phyloP scores from a whole-genome alignment of 2,888 invertebrate species.

The Leucozona laternaria region DNA sequence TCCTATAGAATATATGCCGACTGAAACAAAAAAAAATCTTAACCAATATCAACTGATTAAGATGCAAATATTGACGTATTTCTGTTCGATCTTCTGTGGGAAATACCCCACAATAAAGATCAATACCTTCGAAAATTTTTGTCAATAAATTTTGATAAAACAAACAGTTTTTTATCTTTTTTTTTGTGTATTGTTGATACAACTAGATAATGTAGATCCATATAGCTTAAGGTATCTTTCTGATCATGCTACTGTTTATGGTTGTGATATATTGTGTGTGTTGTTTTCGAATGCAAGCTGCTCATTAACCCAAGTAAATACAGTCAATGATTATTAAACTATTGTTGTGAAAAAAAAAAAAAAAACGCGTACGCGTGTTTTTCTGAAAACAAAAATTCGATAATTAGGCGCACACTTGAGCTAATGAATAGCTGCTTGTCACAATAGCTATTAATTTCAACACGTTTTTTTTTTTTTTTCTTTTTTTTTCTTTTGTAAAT shows the following conservation, averaged over 20 bases:
- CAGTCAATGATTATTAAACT: slow-evolving; percentile 56
- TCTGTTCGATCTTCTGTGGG: background rate
- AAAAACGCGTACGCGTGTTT: slow-evolving; percentile 4
- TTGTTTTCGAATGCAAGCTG: slow-evolving; percentile 61
- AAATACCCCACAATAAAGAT: slow-evolving; percentile 30
- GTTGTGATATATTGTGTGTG: slow-evolving; percentile 3
- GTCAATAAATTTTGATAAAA: slow-evolving; percentile 49
- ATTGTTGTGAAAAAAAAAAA: slow-evolving; percentile 53
- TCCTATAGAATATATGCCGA: background rate
- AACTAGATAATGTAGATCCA: background rate
- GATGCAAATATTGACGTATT: slow-evolving; percentile 64
- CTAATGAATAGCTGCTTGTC: slow-evolving; percentile 65
- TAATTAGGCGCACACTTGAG: slow-evolving; percentile 74
- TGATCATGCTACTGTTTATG: slow-evolving; percentile 20
- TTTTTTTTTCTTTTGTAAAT: slow-evolving; percentile 14
- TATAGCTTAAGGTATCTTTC: background rate
- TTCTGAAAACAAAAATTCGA: slow-evolving; percentile 46
- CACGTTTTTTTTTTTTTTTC: slow-evolving; percentile 14
- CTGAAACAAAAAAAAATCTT: slow-evolving; percentile 5
- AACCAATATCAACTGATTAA: slow-evolving; percentile 45
- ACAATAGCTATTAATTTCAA: slow-evolving; percentile 59
- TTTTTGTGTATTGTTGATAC: slow-evolving; percentile 3
- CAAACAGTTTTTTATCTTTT: slow-evolving; percentile 30
- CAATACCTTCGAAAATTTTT: slow-evolving; percentile 37
- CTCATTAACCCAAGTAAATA: slow-evolving; percentile 74